Conservation (phyloP, 2,113 vertebrate species). For the Edolisoma coerulescens region DNA sequence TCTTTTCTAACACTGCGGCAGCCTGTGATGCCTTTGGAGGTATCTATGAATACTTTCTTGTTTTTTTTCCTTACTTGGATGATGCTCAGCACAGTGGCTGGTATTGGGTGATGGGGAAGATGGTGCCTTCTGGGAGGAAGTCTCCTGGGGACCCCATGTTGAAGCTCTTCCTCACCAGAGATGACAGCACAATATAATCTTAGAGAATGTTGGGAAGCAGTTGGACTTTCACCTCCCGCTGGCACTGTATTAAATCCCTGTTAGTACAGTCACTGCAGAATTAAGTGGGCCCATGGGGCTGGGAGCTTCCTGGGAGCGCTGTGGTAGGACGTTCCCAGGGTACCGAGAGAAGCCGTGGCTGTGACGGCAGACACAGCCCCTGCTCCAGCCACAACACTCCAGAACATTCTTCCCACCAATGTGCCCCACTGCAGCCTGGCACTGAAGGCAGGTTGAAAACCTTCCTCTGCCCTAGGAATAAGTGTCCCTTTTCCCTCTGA, state of each 20-base stretch:
- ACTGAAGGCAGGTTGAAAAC: background rate
- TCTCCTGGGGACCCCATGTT: too few species aligned
- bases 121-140: background rate
- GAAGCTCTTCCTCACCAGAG: background rate
- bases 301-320: background rate
- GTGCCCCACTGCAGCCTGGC: background rate
- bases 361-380: background rate
- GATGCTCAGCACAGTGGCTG: background rate
- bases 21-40: background rate
- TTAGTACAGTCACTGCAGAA: background rate
- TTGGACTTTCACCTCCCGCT: background rate
- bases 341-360: accelerated
- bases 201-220: background rate
- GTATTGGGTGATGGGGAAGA: background rate
- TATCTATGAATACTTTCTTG: background rate
- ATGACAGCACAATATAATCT: background rate
- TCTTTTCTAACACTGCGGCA: background rate
- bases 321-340: accelerated
- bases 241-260: background rate
- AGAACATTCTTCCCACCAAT: background rate
- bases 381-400: accelerated
- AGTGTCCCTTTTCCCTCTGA: background rate
- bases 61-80: background rate
- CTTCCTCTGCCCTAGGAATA: background rate
- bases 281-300: background rate